Conservation (phyloP, 2,888 invertebrate species). For the Drosophila merina region DNA sequence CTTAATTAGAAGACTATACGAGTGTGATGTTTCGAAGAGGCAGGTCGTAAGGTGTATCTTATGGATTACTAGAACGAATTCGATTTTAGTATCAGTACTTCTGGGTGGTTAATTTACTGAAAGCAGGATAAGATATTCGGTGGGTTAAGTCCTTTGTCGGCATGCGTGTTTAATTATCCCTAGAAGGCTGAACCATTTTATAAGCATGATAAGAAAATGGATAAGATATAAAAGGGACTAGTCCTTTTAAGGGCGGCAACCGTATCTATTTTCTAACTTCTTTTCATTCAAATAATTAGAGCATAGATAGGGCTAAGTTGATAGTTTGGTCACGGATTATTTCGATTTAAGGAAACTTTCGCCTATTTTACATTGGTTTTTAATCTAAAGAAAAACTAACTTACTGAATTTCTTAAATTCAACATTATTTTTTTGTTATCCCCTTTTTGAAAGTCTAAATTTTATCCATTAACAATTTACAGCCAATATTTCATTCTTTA, state of each 20-base stretch:
- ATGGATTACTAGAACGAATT: constrained; percentile 29
- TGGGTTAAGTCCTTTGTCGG: neutral
- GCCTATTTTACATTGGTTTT: too few relatives aligned
- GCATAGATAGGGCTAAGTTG: neutral
- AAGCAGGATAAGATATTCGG: constrained; percentile 20
- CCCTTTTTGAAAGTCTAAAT: too few relatives aligned
- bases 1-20: constrained; percentile 52
- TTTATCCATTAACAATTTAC: too few relatives aligned
- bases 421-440: too few relatives aligned
- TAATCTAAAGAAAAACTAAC: too few relatives aligned
- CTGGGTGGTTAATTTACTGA: constrained; percentile 10
- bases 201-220: constrained; percentile 7
- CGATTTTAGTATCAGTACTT: constrained; percentile 21
- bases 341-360: too few relatives aligned
- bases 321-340: neutral
- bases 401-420: too few relatives aligned
- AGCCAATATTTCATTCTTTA: too few relatives aligned
- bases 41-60: constrained; percentile 15
- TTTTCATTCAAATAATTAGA: constrained; percentile 20
- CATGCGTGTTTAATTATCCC: constrained; percentile 8
- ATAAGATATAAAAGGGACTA: neutral
- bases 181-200: neutral
- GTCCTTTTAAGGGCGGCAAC: neutral
- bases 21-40: constrained; percentile 25
- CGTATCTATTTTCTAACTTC: neutral